Evolutionary conservation across 2,888 invertebrate genomes (phyloP), one percentile per base, ranked within the genome.

Genomic region (Drosophila ustulata): DNA sequence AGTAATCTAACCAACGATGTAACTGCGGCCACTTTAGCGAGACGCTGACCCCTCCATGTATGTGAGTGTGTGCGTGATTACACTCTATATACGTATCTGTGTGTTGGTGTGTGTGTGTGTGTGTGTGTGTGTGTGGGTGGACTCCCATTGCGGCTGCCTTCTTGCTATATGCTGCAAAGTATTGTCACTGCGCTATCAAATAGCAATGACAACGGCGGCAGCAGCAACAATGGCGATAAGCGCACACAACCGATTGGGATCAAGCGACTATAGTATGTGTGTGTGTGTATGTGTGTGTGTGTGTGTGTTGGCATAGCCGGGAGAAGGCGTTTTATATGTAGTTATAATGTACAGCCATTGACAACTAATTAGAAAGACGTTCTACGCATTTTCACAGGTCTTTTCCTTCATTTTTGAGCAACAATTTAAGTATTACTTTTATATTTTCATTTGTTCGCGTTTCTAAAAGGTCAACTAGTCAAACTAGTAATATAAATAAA

Each of bases 121-220:
- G 32, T 71, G 55, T 65, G 37, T 52, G 62, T 41, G 28, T 49
- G 34, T 30, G 45, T n/a, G 39, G 50, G 39, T 59, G 32, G 28
- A 34, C 50, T 23, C 34, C 34, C 45, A 58, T 9, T 11, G 1
- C 32, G 43, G 30, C 41, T 43, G 39, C 18, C 61, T 26, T 53
- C 55, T 52, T 18, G 8, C 32, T 37, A n/a, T 37, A n/a, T 37
- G 37, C 37, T 37, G 37, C n/a, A 55, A 55, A 72, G 64, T 65
- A 63, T 80, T 75, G 82, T 78, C 79, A 65, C 41, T 62, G 81
- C 66, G 81, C 75, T 81, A 80, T 74, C 78, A 83, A 80, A 73
- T 63, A 53, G 58, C 64, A 63, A 64, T 37, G 58, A 43, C 57
- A 78, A 62, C 47, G 53, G 63, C 66, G 55, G 46, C 28, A 41